Percentiles rank a stretch among this genome's conserved stretches.
Evolutionary conservation across 2,797 vertebrate species (phyloP).

Genomic region (Rallus crepitans): DNA sequence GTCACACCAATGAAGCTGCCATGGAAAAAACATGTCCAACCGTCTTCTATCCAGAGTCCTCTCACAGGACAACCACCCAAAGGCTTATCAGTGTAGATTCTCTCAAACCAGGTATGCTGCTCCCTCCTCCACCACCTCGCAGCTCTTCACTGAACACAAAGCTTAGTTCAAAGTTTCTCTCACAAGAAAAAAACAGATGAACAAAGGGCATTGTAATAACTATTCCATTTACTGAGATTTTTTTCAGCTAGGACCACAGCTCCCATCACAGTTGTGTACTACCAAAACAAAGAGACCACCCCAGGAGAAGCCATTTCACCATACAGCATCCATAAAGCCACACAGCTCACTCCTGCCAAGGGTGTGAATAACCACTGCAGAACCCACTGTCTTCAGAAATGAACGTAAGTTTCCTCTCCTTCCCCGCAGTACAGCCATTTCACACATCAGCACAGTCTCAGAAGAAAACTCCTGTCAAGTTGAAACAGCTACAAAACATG

Average conservation of each 20-base stretch:
- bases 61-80: neutral
- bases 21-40: neutral
- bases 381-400: neutral
- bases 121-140: neutral
- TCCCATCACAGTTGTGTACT: neutral
- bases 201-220: neutral
- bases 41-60: neutral
- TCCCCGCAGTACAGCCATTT: neutral
- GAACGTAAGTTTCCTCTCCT: neutral
- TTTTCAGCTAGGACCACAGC: neutral
- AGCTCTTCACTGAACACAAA: neutral
- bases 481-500: neutral
- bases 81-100: neutral
- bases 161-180: neutral
- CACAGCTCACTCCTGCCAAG: neutral
- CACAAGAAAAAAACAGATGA: neutral
- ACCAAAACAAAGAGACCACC: neutral
- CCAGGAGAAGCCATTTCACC: neutral
- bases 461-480: neutral
- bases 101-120: neutral
- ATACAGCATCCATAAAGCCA: neutral
- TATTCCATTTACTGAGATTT: neutral
- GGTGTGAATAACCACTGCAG: neutral
- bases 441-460: neutral
- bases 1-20: neutral